These are phyloP conservation scores for Aethina tumida DNA, from an alignment of 1,140 invertebrate genomes.

Conservation along the genomic window DNA sequence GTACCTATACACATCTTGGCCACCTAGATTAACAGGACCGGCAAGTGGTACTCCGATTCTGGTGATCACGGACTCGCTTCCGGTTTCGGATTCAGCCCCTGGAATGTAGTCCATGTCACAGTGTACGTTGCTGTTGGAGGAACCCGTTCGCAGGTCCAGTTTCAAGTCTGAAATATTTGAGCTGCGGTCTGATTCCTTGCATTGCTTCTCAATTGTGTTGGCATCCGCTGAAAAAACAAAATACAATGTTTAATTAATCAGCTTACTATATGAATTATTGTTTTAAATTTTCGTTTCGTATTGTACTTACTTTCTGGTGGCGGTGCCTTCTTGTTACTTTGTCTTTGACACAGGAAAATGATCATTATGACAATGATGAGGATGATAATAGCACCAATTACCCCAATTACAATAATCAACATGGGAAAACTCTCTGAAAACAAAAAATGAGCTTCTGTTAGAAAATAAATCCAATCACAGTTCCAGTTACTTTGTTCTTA, in stretches of 20 bases:
- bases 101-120: slow-evolving; percentile 46
- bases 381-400: slow-evolving; percentile 42
- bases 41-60: slow-evolving; percentile 55
- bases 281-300: no score
- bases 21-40: slow-evolving; percentile 61
- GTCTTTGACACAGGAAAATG: slow-evolving; percentile 44
- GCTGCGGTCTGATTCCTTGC: slow-evolving; percentile 76
- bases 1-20: slow-evolving; percentile 63
- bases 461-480: slow-evolving; percentile 9
- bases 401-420: slow-evolving; percentile 42
- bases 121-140: slow-evolving; percentile 61
- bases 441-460: no score
- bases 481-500: background rate
- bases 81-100: slow-evolving; percentile 38
- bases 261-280: no score
- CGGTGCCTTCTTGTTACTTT: slow-evolving; percentile 31
- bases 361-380: slow-evolving; percentile 43
- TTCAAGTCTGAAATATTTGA: slow-evolving; percentile 88
- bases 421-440: slow-evolving; percentile 38
- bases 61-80: slow-evolving; percentile 36
- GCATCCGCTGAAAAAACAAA: slow-evolving; percentile 25
- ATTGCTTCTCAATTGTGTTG: slow-evolving; percentile 62
- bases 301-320: slow-evolving; percentile 29
- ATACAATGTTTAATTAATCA: no score
- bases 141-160: slow-evolving; percentile 74